Evolutionary conservation across 2,113 vertebrate species (phyloP).

Genomic region (Peromyscus maniculatus): DNA sequence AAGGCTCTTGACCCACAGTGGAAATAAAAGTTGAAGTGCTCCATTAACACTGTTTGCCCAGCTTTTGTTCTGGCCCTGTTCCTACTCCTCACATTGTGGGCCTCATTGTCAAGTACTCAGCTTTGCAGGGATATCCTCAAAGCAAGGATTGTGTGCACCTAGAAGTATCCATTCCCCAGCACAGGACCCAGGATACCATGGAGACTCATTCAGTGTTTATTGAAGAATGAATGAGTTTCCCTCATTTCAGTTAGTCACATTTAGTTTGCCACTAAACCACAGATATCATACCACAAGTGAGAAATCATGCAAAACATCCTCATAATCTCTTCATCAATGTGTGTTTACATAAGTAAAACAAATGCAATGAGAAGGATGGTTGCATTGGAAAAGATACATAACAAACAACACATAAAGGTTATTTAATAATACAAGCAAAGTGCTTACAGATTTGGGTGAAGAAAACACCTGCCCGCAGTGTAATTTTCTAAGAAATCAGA

Average conservation of each 20-base stretch:
- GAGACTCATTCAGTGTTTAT: neutral
- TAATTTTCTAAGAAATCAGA: slow-evolving; percentile 44
- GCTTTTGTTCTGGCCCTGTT: neutral
- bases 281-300: neutral
- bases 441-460: neutral
- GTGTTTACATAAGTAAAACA: neutral
- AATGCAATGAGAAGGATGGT: neutral
- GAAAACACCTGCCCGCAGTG: neutral
- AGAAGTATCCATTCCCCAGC: too few species aligned
- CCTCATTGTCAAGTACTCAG: neutral
- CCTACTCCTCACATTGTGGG: neutral
- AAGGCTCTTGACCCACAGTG: slow-evolving; percentile 22
- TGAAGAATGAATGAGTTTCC: neutral
- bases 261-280: neutral
- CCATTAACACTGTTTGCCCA: neutral
- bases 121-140: neutral
- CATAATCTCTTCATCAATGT: neutral
- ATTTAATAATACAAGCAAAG: neutral
- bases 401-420: neutral
- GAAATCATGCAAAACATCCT: neutral
- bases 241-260: neutral
- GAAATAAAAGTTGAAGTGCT: neutral
- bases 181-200: neutral
- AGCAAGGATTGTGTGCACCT: neutral
- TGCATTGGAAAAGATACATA: neutral